phyloP scores from a whole-genome alignment of 1,140 invertebrate species.

The Choristoneura fumiferana region DNA sequence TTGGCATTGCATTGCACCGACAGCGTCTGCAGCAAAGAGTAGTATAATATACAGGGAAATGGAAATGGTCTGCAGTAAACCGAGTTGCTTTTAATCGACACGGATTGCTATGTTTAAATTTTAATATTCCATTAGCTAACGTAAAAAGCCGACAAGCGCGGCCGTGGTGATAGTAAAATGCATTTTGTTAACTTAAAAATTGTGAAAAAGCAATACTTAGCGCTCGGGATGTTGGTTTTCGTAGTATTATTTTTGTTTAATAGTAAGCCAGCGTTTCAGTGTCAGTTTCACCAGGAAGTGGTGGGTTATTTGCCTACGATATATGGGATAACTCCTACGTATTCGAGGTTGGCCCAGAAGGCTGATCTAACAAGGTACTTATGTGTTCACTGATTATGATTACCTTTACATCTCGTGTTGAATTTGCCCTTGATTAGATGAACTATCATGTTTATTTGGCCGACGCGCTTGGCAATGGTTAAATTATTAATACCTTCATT shows the following conservation, averaged over 20 bases:
- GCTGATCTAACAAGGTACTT: constrained; percentile 96
- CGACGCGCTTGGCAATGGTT: constrained; percentile 49
- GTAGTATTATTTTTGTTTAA: constrained; percentile 70
- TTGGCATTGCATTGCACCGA: constrained; percentile 10
- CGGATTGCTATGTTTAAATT: constrained; percentile 1
- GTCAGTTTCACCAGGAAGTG: constrained; percentile 64
- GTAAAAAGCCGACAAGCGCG: neutral
- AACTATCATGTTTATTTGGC: constrained; percentile 32
- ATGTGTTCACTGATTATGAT: constrained; percentile 33
- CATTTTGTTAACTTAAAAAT: constrained; percentile 53
- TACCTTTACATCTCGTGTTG: constrained; percentile 44
- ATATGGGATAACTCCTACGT: constrained; percentile 96
- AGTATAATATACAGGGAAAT: no score
- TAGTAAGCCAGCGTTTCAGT: constrained; percentile 64
- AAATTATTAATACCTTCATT: constrained; percentile 19
- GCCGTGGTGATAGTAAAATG: constrained; percentile 55
- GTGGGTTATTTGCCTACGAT: constrained; percentile 81
- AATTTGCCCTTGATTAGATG: constrained; percentile 53
- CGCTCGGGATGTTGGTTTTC: constrained; percentile 69
- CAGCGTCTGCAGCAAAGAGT: constrained; percentile 18
- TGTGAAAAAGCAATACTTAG: constrained; percentile 72
- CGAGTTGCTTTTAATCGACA: constrained; percentile 4
- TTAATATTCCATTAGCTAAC: constrained; percentile 2
- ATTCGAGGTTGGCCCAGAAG: constrained; percentile 93
- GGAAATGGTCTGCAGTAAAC: no score